Conservation (phyloP, 2,113 vertebrate genomes). For the Ceratotherium simum region DNA sequence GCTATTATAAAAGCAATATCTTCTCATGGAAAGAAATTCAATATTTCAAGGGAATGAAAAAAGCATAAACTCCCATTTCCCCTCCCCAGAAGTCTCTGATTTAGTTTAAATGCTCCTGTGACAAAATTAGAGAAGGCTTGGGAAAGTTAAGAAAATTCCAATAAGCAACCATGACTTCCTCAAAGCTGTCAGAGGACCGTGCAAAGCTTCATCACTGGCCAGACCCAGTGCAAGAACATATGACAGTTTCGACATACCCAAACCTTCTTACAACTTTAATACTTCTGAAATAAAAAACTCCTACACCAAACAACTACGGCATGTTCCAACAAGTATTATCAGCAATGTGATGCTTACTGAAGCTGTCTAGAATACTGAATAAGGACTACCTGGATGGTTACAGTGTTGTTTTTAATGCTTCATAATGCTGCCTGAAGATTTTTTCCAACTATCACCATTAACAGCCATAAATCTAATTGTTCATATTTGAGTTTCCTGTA, state of each 20-base stretch:
- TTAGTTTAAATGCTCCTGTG: conserved; percentile 5
- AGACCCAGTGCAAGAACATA: not conserved
- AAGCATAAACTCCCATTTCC: not conserved
- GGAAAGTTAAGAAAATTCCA: conserved; percentile 1
- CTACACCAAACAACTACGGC: not conserved
- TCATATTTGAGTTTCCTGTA: not conserved
- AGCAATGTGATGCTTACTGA: not conserved
- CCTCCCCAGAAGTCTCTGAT: not conserved
- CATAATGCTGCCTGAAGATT: not conserved
- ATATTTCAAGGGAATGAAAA: not conserved
- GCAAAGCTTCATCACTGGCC: not conserved
- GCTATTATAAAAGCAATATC: conserved; percentile 12
- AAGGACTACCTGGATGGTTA: not conserved
- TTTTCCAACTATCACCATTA: not conserved
- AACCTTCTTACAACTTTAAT: not conserved
- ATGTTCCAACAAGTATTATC: not conserved
- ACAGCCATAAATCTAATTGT: conserved; percentile 4
- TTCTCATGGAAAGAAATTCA: conserved; percentile 14
- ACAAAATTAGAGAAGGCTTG: not conserved
- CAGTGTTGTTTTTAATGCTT: not conserved
- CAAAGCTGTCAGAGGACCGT: not conserved
- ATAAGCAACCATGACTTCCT: not conserved
- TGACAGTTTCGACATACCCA: not conserved
- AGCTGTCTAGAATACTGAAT: not conserved
- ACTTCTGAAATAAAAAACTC: conserved; percentile 11